Evolutionary conservation across 2,113 vertebrate species (phyloP).

Genomic region (Oncorhynchus tshawytscha): DNA sequence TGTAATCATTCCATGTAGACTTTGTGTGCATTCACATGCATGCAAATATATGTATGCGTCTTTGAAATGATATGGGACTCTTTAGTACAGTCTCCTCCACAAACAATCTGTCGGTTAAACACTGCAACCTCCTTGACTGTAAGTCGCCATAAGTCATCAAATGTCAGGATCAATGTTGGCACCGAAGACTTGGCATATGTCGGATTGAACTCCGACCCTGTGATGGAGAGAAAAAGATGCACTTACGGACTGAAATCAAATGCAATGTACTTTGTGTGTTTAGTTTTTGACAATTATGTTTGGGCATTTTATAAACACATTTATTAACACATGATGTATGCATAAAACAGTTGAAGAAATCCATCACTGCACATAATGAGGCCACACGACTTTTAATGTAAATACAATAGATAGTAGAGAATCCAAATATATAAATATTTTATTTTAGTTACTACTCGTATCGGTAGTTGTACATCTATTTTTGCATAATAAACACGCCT

Average conservation of each 20-base stretch:
- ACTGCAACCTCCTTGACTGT: background rate
- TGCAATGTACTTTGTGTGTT: constrained; percentile 38
- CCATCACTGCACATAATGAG: background rate
- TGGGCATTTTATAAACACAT: constrained; percentile 29
- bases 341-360: background rate
- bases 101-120: background rate
- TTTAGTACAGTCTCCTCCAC: background rate
- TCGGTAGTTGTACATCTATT: constrained; percentile 32
- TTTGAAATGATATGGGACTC: background rate
- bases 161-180: constrained; percentile 20
- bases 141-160: too few species aligned
- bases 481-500: background rate
- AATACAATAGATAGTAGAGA: constrained; percentile 19
- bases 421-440: constrained; percentile 30
- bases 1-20: constrained; percentile 49
- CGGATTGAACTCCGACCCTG: too few species aligned
- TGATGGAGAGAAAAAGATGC: background rate
- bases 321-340: background rate
- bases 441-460: background rate
- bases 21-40: constrained; percentile 23
- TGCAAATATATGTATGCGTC: background rate
- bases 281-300: constrained; percentile 12
- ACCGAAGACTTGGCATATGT: background rate
- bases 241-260: constrained; percentile 6
- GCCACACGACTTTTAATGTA: background rate